Percentiles rank a stretch among this genome's conserved stretches.
phyloP scores from a whole-genome alignment of 2,888 invertebrate genomes.

The Troides aeacus region DNA sequence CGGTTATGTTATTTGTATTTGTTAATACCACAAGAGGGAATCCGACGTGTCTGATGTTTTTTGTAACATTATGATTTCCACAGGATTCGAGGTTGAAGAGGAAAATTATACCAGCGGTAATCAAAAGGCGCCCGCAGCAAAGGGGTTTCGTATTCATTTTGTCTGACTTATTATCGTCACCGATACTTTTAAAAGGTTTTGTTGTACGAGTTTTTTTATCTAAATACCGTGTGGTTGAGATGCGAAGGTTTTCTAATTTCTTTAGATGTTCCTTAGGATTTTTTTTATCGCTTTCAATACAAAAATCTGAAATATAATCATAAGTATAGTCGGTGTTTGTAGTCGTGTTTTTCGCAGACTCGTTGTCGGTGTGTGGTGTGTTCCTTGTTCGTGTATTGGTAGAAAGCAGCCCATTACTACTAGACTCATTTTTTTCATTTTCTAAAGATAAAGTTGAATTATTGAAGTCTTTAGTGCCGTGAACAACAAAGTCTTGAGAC shows the following conservation, averaged over 20 bases:
- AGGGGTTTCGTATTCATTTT: background rate
- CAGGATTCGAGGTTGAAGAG: slow-evolving; percentile 10
- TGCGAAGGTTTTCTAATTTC: background rate
- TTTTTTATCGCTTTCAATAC: no score
- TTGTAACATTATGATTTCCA: slow-evolving; percentile 17
- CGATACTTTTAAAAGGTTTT: background rate
- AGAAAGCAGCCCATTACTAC: no score
- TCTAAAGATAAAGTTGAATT: no score
- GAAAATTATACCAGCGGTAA: slow-evolving; percentile 11
- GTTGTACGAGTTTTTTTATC: background rate
- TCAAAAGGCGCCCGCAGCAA: slow-evolving; percentile 2
- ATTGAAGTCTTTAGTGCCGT: no score
- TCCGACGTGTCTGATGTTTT: background rate
- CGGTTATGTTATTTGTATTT: background rate
- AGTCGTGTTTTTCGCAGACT: no score
- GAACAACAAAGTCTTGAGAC: no score
- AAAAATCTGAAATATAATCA: no score
- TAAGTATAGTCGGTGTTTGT: no score
- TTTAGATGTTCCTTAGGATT: no score
- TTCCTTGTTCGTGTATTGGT: no score
- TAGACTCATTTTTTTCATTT: no score
- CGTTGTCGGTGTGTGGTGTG: no score
- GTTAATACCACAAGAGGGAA: slow-evolving; percentile 2
- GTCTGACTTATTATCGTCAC: background rate
- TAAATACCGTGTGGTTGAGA: background rate